Percentiles rank a stretch among this genome's conserved stretches.
These are phyloP conservation scores for Coluber constrictor DNA, from an alignment of 2,797 vertebrate species.

Conservation along the genomic window DNA sequence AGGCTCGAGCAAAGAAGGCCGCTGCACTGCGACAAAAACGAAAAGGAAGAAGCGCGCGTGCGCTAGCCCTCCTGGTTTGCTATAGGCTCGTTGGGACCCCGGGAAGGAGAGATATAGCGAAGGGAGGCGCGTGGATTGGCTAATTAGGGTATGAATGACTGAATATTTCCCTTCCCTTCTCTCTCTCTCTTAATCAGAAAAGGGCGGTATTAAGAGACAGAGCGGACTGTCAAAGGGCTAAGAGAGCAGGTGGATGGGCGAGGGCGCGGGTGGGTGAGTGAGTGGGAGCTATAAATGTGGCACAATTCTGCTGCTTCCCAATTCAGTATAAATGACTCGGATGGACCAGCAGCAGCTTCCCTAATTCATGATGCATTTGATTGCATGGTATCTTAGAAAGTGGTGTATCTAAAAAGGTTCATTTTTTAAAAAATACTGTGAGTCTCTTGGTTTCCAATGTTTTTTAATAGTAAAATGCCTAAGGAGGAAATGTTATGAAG, in stretches of 20 bases:
- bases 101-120: neutral
- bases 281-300: neutral
- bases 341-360: neutral
- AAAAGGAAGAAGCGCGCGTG: neutral
- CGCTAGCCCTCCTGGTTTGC: neutral
- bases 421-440: neutral
- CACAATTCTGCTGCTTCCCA: neutral
- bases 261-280: neutral
- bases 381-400: neutral
- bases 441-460: neutral
- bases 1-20: slow-evolving; percentile 40
- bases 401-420: neutral
- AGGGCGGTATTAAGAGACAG: neutral
- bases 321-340: neutral
- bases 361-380: neutral
- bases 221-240: neutral
- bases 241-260: neutral
- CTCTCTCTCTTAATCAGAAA: neutral
- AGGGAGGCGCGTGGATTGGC: slow-evolving; percentile 22
- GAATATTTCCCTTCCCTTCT: neutral
- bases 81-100: slow-evolving; percentile 14
- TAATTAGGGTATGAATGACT: neutral
- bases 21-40: slow-evolving; percentile 85
- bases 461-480: neutral
- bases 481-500: neutral